A percentile compares a stretch with the other conserved stretches of the same genome.
phyloP scores from a whole-genome alignment of 2,113 vertebrate genomes.

The Neogale vison region DNA sequence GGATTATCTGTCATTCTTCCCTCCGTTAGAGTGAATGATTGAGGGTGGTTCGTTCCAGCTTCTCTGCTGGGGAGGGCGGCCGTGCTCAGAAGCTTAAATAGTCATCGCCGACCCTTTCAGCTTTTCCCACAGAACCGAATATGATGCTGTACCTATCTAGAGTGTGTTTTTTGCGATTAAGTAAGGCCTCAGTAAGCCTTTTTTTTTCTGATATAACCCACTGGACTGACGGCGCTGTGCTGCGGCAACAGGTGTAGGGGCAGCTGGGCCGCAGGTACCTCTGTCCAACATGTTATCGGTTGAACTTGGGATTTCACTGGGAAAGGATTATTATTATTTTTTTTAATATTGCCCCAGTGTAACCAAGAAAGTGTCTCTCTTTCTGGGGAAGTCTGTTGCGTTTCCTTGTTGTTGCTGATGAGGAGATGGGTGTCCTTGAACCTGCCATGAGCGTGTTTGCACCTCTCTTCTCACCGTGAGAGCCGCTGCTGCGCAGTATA shows the following conservation, averaged over 20 bases:
- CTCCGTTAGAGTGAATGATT: slow-evolving; percentile 16
- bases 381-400: background rate
- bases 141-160: background rate
- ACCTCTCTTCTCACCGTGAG: background rate
- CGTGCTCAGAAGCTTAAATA: background rate
- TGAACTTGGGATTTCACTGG: background rate
- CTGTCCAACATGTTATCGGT: background rate
- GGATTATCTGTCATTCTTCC: background rate
- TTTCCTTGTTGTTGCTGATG: slow-evolving; percentile 2
- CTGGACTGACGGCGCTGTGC: background rate
- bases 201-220: background rate
- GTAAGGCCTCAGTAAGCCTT: background rate
- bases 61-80: background rate
- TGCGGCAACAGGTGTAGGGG: background rate
- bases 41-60: background rate
- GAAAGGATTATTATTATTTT: background rate
- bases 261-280: background rate
- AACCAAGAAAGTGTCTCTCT: background rate
- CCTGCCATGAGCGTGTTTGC: background rate
- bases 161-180: background rate
- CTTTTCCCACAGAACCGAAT: background rate
- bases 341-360: background rate
- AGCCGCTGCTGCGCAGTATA: background rate
- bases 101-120: background rate
- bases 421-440: background rate